These are phyloP conservation scores for Zapus hudsonius DNA, from an alignment of 2,113 vertebrate genomes.

Conservation along the genomic window DNA sequence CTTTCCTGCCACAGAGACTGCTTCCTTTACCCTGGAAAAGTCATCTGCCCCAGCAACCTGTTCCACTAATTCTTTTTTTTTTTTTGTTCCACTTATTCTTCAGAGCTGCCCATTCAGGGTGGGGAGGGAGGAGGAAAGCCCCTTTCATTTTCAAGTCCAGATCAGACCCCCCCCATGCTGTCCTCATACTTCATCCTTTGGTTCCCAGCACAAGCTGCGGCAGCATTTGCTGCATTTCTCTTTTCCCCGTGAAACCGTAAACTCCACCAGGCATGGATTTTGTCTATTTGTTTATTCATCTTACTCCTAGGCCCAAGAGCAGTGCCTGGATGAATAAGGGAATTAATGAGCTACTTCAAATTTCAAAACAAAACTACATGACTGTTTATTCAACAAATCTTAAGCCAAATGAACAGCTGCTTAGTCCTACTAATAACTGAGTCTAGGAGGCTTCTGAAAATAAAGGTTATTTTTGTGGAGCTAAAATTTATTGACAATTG, in stretches of 20 bases:
- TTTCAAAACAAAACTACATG: neutral
- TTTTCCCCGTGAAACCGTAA: neutral
- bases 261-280: neutral
- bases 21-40: neutral
- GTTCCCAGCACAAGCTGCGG: neutral
- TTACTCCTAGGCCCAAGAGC: neutral
- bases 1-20: neutral
- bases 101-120: neutral
- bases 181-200: neutral
- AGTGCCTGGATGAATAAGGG: neutral
- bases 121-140: neutral
- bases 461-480: constrained; percentile 29
- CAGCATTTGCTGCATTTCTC: neutral
- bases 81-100: neutral
- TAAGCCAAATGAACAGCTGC: constrained; percentile 20
- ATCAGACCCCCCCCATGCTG: neutral
- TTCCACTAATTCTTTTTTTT: neutral
- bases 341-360: constrained; percentile 48
- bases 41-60: neutral
- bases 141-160: neutral
- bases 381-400: constrained; percentile 47
- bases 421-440: constrained; percentile 27
- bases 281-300: constrained; percentile 11
- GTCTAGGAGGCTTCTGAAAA: constrained; percentile 24
- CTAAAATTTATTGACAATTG: constrained; percentile 56